Evolutionary conservation across 2,797 vertebrate genomes (phyloP), one percentile per base, ranked within the genome.

Genomic region (Hybognathus amarus): DNA sequence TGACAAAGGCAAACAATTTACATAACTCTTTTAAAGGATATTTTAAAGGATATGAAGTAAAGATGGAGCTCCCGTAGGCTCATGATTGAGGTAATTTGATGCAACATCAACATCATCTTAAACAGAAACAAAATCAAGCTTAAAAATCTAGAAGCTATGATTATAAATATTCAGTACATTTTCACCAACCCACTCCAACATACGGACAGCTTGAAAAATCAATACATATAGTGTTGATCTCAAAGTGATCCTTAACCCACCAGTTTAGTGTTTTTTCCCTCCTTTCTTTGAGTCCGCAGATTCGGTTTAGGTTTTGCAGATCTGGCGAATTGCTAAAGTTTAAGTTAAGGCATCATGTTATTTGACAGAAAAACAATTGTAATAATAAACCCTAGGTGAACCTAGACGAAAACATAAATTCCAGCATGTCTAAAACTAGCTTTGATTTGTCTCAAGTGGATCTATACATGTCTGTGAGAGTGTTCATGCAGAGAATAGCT

Each of bases 291-390:
- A 76, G 40, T 97, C 96, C 0, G 87, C 90, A 56, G 86, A 75
- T 61, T 97, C 80, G 91, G 95, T 88, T 99, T 99, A 36, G 98
- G 98, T 92, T 97, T 95, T 79, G 98, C 97, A 50, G 98, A 99
- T 90, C 97, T 94, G 90, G 98, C 98, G 91, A 98, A 99, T 89
- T 98, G 97, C 98, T 99, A 92, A 70, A 80, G 83, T 71, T 52
- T 52, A 0, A 90, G 92, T 97, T 95, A 98, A 98, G 95, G 93
- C 22, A 11, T 66, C 18, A 84, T 42, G 71, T 45, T 2, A 79
- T 56, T 56, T 47, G 54, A 73, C 54, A 63, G 13, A 22, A 67
- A 79, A 79, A 20, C 61, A 67, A 36, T 66, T 80, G 12, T 11
- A 79, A 40, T 11, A 80, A 54, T 18, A 80, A 56, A 69, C 11